These are phyloP conservation scores for Cremastinae sp. DNA, from an alignment of 2,888 invertebrate species.

Conservation along the genomic window DNA sequence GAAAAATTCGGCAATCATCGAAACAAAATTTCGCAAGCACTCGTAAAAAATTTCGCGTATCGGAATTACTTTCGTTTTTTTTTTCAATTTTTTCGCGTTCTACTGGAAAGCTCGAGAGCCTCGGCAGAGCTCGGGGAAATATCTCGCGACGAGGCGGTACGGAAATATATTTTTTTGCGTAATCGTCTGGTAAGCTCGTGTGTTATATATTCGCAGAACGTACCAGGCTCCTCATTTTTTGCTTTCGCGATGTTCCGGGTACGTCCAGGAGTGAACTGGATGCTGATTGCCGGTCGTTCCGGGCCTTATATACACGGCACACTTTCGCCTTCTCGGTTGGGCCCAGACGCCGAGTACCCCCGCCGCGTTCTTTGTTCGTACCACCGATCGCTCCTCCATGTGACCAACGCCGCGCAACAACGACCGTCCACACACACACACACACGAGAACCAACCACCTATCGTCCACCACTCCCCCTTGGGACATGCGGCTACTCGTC, in stretches of 20 bases:
- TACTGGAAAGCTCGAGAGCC: too few relatives aligned
- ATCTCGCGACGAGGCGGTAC: slow-evolving; percentile 8
- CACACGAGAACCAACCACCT: slow-evolving; percentile 62
- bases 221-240: slow-evolving; percentile 80
- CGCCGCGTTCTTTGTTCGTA: slow-evolving; percentile 77
- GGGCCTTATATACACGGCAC: slow-evolving; percentile 83
- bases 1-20: too few relatives aligned
- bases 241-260: slow-evolving; percentile 79
- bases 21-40: too few relatives aligned
- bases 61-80: too few relatives aligned
- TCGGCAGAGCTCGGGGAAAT: not conserved
- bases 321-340: slow-evolving; percentile 82
- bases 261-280: slow-evolving; percentile 84
- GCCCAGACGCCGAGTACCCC: slow-evolving; percentile 73
- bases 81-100: too few relatives aligned
- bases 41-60: too few relatives aligned
- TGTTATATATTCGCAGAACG: slow-evolving; percentile 66
- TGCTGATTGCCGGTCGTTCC: slow-evolving; percentile 81
- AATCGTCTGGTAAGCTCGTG: slow-evolving; percentile 7
- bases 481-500: slow-evolving; percentile 74
- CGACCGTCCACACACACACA: slow-evolving; percentile 26
- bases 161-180: not conserved
- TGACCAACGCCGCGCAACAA: slow-evolving; percentile 43
- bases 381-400: slow-evolving; percentile 58
- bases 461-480: slow-evolving; percentile 76